Evolutionary conservation across 2,888 invertebrate species (phyloP), one percentile per base, ranked within the genome.

Genomic region (Stenchaetothrips biformis): DNA sequence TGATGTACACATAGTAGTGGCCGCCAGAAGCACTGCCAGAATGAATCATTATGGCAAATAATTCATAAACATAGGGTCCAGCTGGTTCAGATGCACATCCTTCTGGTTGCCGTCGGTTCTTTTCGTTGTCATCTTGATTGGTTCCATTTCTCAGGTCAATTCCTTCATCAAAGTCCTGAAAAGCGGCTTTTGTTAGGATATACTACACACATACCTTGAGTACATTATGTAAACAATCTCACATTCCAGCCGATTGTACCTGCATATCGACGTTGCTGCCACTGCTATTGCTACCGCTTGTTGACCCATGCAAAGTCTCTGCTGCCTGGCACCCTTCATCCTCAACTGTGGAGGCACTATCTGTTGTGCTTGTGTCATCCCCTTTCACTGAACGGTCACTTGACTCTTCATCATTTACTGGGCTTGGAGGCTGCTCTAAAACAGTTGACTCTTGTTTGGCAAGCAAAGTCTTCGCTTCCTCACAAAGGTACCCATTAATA

Each of bases 21-120:
- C 96, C 96, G 47, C 95, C 95, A 25, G 93, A 92, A 0, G 96
- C 95, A 86, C 94, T 95, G 16, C 96, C 96, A 47, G 95, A 94
- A 87, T 96, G 96, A 81, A 96, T 94, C 95, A 96, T 95, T 83
- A 96, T 95, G 25, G 95, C 94, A 86, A 95, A 96, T 59, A 97
- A 87, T 86, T 97, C 95, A 86, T 96, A 96, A 78, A 92, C 87
- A 86, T 92, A 94, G 0, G 94, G 93, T 2, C 94, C 94, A 80
- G 87, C 86, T 80, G 13, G 80, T 81, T 79, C 80, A 37, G 37
- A 37, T 37, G 37, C 1, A 67, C 87, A 87, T 81, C 85, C 85
- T 67, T 83, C 81, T 79, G 82, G 83, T 80, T 86, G 86, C 59
- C 85, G 84, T 80, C 86, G 86, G 85, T 88, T 88, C 83, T 89